These are phyloP conservation scores for Chionis minor DNA, from an alignment of 2,113 vertebrate genomes.

Conservation along the genomic window DNA sequence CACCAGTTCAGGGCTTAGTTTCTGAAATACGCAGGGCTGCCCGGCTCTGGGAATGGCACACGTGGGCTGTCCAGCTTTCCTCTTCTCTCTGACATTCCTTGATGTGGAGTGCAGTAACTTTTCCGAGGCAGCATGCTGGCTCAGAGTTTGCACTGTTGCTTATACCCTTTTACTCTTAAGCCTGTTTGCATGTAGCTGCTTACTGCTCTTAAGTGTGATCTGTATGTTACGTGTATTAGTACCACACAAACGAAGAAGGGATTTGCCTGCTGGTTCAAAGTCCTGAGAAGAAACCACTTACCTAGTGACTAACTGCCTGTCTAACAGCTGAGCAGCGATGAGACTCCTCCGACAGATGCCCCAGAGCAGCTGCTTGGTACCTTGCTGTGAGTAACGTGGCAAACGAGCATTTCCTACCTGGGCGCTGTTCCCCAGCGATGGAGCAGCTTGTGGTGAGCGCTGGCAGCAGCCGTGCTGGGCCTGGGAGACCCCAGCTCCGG, in stretches of 20 bases:
- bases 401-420: not conserved
- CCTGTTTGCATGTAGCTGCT: not conserved
- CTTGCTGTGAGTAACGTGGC: not conserved
- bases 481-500: not conserved
- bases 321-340: not conserved
- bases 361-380: not conserved
- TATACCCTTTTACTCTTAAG: not conserved
- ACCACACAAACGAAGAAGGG: not conserved
- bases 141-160: not conserved
- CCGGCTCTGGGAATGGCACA: not conserved
- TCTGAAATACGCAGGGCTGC: not conserved
- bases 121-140: not conserved
- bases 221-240: not conserved
- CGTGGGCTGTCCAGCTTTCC: not conserved
- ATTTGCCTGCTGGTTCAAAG: not conserved
- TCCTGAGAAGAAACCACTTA: not conserved
- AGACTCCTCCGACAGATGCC: not conserved
- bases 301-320: not conserved
- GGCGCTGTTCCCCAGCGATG: not conserved
- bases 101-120: not conserved
- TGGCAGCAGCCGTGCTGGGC: not conserved
- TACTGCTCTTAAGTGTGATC: not conserved
- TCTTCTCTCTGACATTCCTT: not conserved
- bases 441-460: not conserved
- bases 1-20: not conserved